Evolutionary conservation across 2,888 invertebrate species (phyloP), one percentile per base, ranked within the genome.

Genomic region (Drosophila incognita): DNA sequence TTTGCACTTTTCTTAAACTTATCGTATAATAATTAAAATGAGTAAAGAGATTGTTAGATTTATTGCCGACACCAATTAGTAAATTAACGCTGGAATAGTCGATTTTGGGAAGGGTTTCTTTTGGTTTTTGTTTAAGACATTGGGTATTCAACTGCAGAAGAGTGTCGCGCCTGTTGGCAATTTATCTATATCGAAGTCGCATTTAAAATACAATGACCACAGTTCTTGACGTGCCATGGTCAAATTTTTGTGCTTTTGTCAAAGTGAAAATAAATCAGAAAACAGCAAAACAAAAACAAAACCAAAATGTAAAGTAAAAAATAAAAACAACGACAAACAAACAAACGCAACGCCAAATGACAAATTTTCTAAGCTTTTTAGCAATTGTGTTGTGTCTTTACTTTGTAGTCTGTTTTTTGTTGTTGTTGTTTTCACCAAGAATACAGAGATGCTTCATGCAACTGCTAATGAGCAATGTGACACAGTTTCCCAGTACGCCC

Each of bases 211-310:
- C 85, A 85, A 82, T 85, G 85, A 85, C 85, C 85, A 85, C 84
- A 84, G 78, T 72, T 75, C 85, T 88, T 86, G 88, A 85, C 88
- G 82, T 86, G 82, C 88, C 85, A 85, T 88, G 85, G 85, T 88
- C 85, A 85, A 86, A 85, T 88, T 83, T 83, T 86, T 85, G 85
- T 85, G 85, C 85, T 88, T 85, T 85, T 88, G 85, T 88, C 85
- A 83, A 86, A 85, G 78, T 74, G 82, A 76, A 85, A 88, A 88
- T 85, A 85, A 85, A 86, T 85, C 88, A 85, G 83, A 88, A 81
- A 83, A 24, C 67, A 66, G 54, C 38, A 36, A 54, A 53, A 63
- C 63, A 66, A 29, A 63, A 70, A 60, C 1, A 27, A 27, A 11
- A 51, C 24, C 31, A 79, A 69, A 18, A 75, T 64, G 15, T 46